Base-by-base conservation (phyloP, 2,797 vertebrate species). In the Euthynnus affinis region DNA sequence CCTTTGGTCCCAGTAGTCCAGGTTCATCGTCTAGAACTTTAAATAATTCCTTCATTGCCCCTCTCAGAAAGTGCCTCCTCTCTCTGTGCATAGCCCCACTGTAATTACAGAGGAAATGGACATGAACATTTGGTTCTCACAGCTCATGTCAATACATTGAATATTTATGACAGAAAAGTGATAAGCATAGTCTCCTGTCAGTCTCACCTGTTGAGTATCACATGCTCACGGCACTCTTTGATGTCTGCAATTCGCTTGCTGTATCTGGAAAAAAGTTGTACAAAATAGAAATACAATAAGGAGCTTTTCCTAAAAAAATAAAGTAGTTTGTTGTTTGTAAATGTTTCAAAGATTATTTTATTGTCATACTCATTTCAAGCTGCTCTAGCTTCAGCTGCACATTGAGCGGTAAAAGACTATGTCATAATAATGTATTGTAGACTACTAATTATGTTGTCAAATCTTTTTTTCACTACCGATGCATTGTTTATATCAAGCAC, bases 1-100 rank as follows among this genome's bases (percentile, higher is more conserved):
- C 98, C 97, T 98, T 98, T 60, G 97, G 98, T 75, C 97, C 98
- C 82, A 99, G 91, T 2, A 99, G 95, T 74, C 97, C 97, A 0
- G 97, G 98, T 81, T 98, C 96, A 85, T 99, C 97, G 23, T 95
- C 93, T 64, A 99, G 89, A 76, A 98, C 90, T 1, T 92, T 94
- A 51, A 78, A 92, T 69, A 99, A 91, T 87, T 99, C 98, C 87
- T 95, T 97, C 76, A 97, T 53, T 0, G 96, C 94, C 17, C 90
- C 92, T 71, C 97, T 94, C 69, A 99, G 93, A 82, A 92, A 99
- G 0, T 89, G 83, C 40, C 97, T 95, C 69, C 95, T 95, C 59
- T 97, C 97, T 84, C 96, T 93, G 86, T 98, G 97, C 80, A 96
- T 83, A 3, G 96, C 93, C 5, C 96, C 97, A 13, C 98, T 98